These are phyloP conservation scores for Argyresthia albistria DNA, from an alignment of 2,888 invertebrate species.

Conservation along the genomic window DNA sequence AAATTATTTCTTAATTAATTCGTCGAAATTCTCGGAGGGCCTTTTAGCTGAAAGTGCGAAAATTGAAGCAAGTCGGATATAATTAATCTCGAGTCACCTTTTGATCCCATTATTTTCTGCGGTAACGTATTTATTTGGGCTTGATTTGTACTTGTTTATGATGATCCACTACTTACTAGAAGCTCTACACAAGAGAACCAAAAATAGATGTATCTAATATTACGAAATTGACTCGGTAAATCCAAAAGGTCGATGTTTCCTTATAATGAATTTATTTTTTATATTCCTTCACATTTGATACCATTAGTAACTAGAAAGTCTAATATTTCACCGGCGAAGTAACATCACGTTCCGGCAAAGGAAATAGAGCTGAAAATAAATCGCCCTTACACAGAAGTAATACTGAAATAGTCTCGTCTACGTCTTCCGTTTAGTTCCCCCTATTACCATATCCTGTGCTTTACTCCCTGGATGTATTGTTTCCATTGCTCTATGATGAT, in stretches of 20 bases:
- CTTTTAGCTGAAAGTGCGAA: constrained; percentile 28
- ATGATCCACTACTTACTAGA: no score
- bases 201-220: no score
- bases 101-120: constrained; percentile 29
- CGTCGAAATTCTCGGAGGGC: constrained; percentile 23
- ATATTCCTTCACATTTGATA: not conserved
- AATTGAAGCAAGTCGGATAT: constrained; percentile 31
- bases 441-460: constrained; percentile 65
- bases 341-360: constrained; percentile 35
- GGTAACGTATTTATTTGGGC: constrained; percentile 10
- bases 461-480: not conserved
- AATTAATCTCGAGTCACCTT: constrained; percentile 41
- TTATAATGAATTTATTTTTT: no score
- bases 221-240: not conserved
- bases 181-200: no score
- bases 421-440: constrained; percentile 55
- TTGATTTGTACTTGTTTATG: no score
- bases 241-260: no score
- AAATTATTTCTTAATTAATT: constrained; percentile 36
- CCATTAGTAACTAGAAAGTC: not conserved
- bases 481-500: no score
- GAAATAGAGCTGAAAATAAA: constrained; percentile 67
- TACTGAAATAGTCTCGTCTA: constrained; percentile 61
- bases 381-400: constrained; percentile 56
- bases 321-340: constrained; percentile 18